These are phyloP conservation scores for Sphaerodactylus townsendi DNA, from an alignment of 2,113 vertebrate species.

Conservation along the genomic window DNA sequence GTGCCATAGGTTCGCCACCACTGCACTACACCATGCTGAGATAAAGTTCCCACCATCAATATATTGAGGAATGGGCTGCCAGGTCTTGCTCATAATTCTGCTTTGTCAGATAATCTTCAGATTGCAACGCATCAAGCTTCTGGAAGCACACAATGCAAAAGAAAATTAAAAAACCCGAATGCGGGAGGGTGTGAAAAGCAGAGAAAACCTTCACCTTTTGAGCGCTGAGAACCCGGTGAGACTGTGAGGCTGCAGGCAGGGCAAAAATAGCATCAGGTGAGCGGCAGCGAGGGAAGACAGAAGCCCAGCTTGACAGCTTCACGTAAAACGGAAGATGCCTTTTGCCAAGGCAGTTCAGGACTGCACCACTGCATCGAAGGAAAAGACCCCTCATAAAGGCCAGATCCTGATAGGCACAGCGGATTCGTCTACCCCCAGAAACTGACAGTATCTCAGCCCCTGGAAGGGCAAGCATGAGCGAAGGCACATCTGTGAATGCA, in stretches of 20 bases:
- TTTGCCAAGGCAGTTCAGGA: slow-evolving; percentile 17
- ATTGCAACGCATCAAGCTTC: not conserved
- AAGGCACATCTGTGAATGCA: no score
- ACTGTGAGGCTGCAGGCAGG: slow-evolving; percentile 11
- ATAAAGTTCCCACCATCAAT: no score
- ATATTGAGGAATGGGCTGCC: not conserved
- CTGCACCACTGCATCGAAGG: not conserved
- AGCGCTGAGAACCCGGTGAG: slow-evolving; percentile 39
- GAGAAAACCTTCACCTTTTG: slow-evolving; percentile 25
- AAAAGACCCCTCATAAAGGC: not conserved
- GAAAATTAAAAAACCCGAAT: not conserved
- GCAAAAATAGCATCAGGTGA: slow-evolving; percentile 24
- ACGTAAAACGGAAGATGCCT: slow-evolving; percentile 24
- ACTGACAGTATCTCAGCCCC: not conserved
- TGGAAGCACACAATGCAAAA: slow-evolving; percentile 15
- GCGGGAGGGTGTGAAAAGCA: rapidly evolving
- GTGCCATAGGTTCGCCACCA: no score
- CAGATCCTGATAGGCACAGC: not conserved
- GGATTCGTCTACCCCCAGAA: no score
- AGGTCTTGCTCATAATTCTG: not conserved
- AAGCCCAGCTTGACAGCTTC: slow-evolving; percentile 24
- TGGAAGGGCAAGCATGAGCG: not conserved
- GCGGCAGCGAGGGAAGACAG: slow-evolving; percentile 38
- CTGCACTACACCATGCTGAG: no score
- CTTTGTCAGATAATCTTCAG: not conserved